Evolutionary conservation across 2,888 invertebrate genomes (phyloP), one percentile per base, ranked within the genome.

Genomic region (Acronicta alni): DNA sequence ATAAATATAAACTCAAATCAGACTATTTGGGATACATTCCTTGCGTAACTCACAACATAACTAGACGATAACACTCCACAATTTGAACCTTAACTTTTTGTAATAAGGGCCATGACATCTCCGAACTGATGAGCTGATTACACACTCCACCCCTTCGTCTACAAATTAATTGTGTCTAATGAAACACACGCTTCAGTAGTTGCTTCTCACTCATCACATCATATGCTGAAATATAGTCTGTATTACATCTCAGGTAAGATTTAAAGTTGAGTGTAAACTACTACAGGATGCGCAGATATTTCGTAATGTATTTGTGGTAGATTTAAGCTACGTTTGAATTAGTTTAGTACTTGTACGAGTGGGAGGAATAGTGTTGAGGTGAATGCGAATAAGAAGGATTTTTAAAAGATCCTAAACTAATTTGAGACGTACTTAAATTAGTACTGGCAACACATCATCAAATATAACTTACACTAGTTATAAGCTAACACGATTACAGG

Each of bases 111-210:
- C 47, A 48, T 52, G 51, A 42, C 30, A 59, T 65, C 42, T 35
- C 30, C 26, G 10, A 55, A 56, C 41, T 66, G 67, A 70, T 60
- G 62, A 72, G 72, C 61, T 75, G 69, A 75, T 75, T 63, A 76
- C 61, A 64, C 42, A 60, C 72, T 63, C 63, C 58, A 57, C 66
- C 62, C 74, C 59, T 67, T 62, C 76, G 75, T 75, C 82, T 79
- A 79, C 84, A 86, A 88, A 88, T 87, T 88, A 88, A 90, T 89
- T 85, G 85, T 80, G 75, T 85, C 84, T 89, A 89, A 90, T 88
- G 87, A 88, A 86, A 86, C 85, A 86, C 79, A 75, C 81, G 83
- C 77, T 76, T 61, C 59, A 82, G 81, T 79, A 76, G 77, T 72
- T 72, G 67, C 59, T 54, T 54, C 51, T 65, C 58, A 70, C 64